phyloP scores from a whole-genome alignment of 2,888 invertebrate species.

The Acleris cristana region DNA sequence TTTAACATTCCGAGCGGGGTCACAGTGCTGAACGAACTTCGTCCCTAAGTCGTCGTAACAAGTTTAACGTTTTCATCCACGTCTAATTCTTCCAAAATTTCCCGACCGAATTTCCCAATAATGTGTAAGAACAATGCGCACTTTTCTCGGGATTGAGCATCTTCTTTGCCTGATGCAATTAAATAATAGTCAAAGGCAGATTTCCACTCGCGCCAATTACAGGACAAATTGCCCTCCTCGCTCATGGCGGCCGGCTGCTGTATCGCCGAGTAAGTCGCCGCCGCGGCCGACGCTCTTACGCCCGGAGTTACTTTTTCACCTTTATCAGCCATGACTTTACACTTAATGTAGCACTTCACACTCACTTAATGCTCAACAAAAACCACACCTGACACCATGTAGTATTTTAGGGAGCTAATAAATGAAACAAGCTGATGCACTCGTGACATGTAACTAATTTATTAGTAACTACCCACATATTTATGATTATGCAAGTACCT shows the following conservation, averaged over 20 bases:
- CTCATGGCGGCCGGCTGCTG: constrained; percentile 13
- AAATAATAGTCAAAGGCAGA: constrained; percentile 13
- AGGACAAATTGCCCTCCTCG: constrained; percentile 1
- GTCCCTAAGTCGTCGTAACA: constrained; percentile 19
- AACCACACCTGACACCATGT: constrained; percentile 3
- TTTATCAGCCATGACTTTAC: background rate
- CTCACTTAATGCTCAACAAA: background rate
- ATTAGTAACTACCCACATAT: background rate
- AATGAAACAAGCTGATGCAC: background rate
- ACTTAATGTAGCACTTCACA: background rate
- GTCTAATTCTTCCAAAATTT: constrained; percentile 38
- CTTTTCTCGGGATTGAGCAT: constrained; percentile 10
- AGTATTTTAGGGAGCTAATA: background rate
- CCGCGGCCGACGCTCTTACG: background rate
- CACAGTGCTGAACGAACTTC: too few species aligned
- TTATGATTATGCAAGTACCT: background rate
- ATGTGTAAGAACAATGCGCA: constrained; percentile 41
- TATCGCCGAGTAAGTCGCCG: background rate
- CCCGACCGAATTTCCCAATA: constrained; percentile 39
- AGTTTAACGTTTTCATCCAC: background rate
- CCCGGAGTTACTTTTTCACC: background rate
- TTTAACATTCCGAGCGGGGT: too few species aligned
- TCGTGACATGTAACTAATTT: background rate
- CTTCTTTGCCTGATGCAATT: constrained; percentile 18
- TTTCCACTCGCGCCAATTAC: constrained; percentile 22